A percentile compares a stretch with the other conserved stretches of the same genome.
These are phyloP conservation scores for Quadriops clusia DNA, from an alignment of 2,888 invertebrate genomes.

Conservation along the genomic window DNA sequence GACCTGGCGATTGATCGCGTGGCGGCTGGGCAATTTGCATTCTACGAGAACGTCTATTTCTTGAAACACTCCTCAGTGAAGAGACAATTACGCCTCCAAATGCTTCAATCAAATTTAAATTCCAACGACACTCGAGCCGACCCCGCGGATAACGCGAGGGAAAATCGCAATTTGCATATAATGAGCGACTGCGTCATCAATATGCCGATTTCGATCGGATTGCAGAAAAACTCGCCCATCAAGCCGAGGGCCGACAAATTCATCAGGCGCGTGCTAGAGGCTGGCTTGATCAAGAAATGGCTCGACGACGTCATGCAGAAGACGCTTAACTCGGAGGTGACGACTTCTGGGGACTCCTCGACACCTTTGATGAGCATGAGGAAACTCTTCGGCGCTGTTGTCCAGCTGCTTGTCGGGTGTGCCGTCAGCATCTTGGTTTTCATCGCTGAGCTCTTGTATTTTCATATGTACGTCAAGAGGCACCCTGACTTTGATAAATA, in stretches of 20 bases:
- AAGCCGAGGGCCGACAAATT: constrained; percentile 56
- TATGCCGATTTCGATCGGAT: constrained; percentile 69
- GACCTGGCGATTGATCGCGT: constrained; percentile 54
- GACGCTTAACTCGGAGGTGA: constrained; percentile 42
- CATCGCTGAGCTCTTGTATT: constrained; percentile 52
- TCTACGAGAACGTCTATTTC: constrained; percentile 67
- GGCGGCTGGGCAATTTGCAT: constrained; percentile 59
- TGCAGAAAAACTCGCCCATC: constrained; percentile 71
- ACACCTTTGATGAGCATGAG: constrained; percentile 67
- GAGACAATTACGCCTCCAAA: constrained; percentile 37
- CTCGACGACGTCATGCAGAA: constrained; percentile 58
- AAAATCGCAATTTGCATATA: constrained; percentile 52
- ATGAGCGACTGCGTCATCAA: constrained; percentile 72
- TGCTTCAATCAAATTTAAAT: constrained; percentile 15
- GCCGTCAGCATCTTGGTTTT: constrained; percentile 45
- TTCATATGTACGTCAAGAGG: constrained; percentile 49
- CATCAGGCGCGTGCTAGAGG: constrained; percentile 57
- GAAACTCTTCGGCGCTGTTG: constrained; percentile 67
- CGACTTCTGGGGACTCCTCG: constrained; percentile 36
- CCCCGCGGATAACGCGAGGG: constrained; percentile 5
- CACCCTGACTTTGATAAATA: constrained; percentile 65
- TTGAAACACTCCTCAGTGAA: constrained; percentile 53
- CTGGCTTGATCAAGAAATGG: constrained; percentile 70
- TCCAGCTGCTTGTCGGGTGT: constrained; percentile 61
- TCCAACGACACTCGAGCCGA: constrained; percentile 10